Evolutionary conservation across 2,113 vertebrate species (phyloP).

Genomic region (Tyto alba): DNA sequence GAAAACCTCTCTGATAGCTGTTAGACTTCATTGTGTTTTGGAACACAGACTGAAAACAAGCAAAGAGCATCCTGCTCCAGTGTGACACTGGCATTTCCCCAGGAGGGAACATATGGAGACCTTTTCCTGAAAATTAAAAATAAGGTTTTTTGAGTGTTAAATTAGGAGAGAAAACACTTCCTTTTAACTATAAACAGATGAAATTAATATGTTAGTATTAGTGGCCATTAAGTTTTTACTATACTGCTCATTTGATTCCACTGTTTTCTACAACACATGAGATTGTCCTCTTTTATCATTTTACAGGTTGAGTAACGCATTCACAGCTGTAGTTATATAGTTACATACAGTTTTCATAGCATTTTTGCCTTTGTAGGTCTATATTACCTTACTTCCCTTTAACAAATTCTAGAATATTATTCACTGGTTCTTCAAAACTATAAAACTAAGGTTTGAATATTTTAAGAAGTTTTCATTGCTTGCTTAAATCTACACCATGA

Average conservation of each 20-base stretch:
- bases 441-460: neutral
- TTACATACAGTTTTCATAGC: neutral
- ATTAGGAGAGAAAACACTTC: neutral
- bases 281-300: neutral
- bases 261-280: neutral
- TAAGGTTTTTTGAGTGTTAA: neutral
- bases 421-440: neutral
- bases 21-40: fast-evolving
- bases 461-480: neutral
- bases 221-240: neutral
- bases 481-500: neutral
- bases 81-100: neutral
- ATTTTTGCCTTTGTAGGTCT: neutral
- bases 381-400: neutral
- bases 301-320: neutral
- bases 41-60: neutral
- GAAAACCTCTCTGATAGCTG: neutral
- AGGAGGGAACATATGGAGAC: neutral
- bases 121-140: neutral
- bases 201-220: neutral
- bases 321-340: neutral
- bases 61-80: neutral
- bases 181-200: neutral
- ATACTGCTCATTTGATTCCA: neutral
- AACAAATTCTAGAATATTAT: neutral